Percentiles rank a stretch among this genome's conserved stretches.
Evolutionary conservation across 1,140 invertebrate species (phyloP).

Genomic region (Lamellibrachia luymesi): DNA sequence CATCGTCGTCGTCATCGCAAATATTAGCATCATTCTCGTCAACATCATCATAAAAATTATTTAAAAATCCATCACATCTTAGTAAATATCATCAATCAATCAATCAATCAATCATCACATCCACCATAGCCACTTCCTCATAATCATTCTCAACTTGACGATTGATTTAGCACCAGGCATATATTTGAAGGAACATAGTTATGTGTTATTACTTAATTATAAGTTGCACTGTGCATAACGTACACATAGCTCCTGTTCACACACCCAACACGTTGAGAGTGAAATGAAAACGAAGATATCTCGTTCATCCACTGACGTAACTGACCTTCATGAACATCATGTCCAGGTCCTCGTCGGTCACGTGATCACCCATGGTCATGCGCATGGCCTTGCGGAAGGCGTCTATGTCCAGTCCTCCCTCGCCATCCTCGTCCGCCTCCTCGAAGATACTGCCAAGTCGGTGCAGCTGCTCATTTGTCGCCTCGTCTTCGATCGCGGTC

Average conservation of each 20-base stretch:
- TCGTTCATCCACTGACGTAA: neutral
- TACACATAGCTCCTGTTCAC: neutral
- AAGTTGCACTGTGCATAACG: too few species aligned
- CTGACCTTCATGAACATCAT: conserved; percentile 24
- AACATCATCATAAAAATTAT: too few species aligned
- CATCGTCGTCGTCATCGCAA: too few species aligned
- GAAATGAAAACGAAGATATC: neutral
- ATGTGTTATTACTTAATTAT: too few species aligned
- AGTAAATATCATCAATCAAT: too few species aligned
- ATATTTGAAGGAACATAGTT: too few species aligned
- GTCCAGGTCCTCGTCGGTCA: neutral
- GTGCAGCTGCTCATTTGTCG: conserved; percentile 51
- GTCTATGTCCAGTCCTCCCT: conserved; percentile 49
- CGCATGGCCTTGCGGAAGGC: conserved; percentile 39
- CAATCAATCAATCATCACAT: too few species aligned
- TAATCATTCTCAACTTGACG: too few species aligned
- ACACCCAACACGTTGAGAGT: neutral
- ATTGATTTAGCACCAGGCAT: too few species aligned
- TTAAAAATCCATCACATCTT: too few species aligned
- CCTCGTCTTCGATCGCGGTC: conserved; percentile 43
- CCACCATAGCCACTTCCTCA: too few species aligned
- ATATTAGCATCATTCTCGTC: too few species aligned
- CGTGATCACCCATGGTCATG: neutral
- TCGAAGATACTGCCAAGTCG: conserved; percentile 50
- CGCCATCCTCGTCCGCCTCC: conserved; percentile 46